Conservation (phyloP, 2,888 invertebrate genomes). For the Dolomedes plantarius region DNA sequence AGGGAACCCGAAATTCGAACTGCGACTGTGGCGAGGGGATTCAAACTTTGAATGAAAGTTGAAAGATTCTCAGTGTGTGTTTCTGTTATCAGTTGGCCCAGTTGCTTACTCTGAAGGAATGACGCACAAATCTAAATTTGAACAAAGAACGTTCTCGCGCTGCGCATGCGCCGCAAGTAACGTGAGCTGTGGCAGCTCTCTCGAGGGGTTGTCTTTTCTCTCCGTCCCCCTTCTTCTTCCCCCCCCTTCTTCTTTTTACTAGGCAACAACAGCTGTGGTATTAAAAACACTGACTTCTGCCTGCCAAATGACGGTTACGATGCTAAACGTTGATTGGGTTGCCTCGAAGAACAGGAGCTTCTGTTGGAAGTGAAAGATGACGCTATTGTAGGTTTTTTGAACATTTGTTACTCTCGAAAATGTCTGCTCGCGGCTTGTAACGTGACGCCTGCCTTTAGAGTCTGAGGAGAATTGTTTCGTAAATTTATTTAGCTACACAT, state of each 20-base stretch:
- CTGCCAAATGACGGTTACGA: slow-evolving; percentile 64
- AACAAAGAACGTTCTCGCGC: slow-evolving; percentile 57
- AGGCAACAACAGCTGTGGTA: slow-evolving; percentile 49
- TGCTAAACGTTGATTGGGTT: slow-evolving; percentile 41
- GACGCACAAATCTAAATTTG: slow-evolving; percentile 67
- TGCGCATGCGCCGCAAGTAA: slow-evolving; percentile 64
- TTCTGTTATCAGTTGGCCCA: slow-evolving; percentile 43
- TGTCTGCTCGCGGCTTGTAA: background rate
- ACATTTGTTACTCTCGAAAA: background rate
- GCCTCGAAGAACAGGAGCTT: slow-evolving; percentile 18
- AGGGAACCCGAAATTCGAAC: background rate
- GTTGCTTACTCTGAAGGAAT: slow-evolving; percentile 47
- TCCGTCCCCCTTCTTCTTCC: no score
- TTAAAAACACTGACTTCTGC: slow-evolving; percentile 43
- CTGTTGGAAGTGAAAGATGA: slow-evolving; percentile 32
- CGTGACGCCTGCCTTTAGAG: background rate
- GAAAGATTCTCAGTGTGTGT: slow-evolving; percentile 41
- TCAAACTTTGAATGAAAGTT: slow-evolving; percentile 36
- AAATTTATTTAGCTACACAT: no score
- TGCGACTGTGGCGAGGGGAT: no score
- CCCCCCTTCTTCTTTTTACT: slow-evolving; percentile 32
- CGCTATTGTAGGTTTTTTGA: background rate
- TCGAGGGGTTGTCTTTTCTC: slow-evolving; percentile 18
- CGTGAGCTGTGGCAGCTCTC: slow-evolving; percentile 38
- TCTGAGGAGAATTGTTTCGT: background rate